A percentile compares a stretch with the other conserved stretches of the same genome.
phyloP scores from a whole-genome alignment of 1,140 invertebrate species.

The Meteorus sp. region DNA sequence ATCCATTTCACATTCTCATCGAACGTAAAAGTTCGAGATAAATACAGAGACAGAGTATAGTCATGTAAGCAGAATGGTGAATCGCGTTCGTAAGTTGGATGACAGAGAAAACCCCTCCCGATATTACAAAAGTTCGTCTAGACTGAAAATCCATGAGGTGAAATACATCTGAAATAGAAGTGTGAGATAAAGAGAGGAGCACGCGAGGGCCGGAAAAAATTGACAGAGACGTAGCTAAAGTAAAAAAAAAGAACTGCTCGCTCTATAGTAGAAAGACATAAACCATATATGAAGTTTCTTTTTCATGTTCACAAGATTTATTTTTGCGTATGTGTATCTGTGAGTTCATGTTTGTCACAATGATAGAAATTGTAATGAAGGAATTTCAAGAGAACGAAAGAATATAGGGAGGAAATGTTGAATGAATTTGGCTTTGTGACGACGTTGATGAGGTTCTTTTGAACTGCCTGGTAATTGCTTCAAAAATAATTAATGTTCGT shows the following conservation, averaged over 20 bases:
- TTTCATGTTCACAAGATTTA: conserved; percentile 5
- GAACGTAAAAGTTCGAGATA: no score
- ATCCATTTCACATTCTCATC: no score
- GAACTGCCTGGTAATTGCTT: conserved; percentile 31
- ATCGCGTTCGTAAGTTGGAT: conserved; percentile 16
- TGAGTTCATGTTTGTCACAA: neutral
- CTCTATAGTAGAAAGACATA: no score
- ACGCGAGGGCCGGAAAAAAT: no score
- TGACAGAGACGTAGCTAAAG: no score
- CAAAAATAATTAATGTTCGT: conserved; percentile 36
- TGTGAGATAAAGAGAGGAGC: neutral
- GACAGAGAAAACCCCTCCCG: conserved; percentile 29
- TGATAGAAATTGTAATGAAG: conserved; percentile 8
- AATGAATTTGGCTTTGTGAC: neutral
- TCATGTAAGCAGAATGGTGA: no score
- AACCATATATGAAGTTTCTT: no score
- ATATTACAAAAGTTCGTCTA: conserved; percentile 45
- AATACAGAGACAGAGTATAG: no score
- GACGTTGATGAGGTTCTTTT: neutral
- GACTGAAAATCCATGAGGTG: conserved; percentile 34
- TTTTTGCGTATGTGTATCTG: neutral
- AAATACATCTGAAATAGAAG: neutral
- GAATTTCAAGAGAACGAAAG: neutral
- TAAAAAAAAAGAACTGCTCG: no score
- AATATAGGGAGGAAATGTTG: neutral